Evolutionary conservation across 2,113 vertebrate species (phyloP).

Genomic region (Felis catus): F.catus_Fca126_mat1.0 CM031428.1:9936501-9937000

Average conservation of each 20-base stretch:
- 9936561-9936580: too few relatives aligned
- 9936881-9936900: background rate
- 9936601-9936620: too few relatives aligned
- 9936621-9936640: too few relatives aligned
- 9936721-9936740: background rate
- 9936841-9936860: background rate
- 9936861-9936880: background rate
- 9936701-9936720: background rate
- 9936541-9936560: too few relatives aligned
- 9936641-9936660: too few relatives aligned
- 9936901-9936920: background rate
- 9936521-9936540: too few relatives aligned
- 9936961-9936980: background rate
- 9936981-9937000: background rate
- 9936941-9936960: background rate
- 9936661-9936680: too few relatives aligned
- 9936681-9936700: too few relatives aligned
- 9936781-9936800: too few relatives aligned
- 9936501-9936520: too few relatives aligned
- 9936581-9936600: too few relatives aligned
- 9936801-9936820: background rate
- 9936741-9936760: background rate
- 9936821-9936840: background rate
- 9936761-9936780: background rate
- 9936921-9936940: background rate